phyloP scores from a whole-genome alignment of 2,888 invertebrate genomes.

The Hybos culiciformis region DNA sequence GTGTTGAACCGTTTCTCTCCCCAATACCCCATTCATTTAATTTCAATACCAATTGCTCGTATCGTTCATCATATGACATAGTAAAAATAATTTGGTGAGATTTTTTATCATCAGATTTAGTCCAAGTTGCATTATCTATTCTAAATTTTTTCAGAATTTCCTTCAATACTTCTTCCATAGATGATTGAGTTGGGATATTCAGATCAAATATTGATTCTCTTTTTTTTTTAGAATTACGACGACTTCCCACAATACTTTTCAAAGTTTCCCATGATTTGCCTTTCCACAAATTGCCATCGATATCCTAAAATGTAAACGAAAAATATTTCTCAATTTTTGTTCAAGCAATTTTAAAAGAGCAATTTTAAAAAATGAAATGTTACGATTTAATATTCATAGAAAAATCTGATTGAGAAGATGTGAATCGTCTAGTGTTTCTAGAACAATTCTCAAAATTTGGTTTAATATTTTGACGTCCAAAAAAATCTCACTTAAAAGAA shows the following conservation, averaged over 20 bases:
- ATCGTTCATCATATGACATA: slow-evolving; percentile 41
- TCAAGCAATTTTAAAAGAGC: too few species aligned
- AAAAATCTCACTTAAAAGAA: too few species aligned
- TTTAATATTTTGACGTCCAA: too few species aligned
- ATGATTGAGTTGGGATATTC: neutral
- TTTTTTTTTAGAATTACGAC: neutral
- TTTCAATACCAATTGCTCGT: slow-evolving; percentile 45
- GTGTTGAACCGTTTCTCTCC: slow-evolving; percentile 41
- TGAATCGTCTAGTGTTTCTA: too few species aligned
- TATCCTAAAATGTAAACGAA: too few species aligned
- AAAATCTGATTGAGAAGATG: too few species aligned
- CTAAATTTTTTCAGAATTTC: slow-evolving; percentile 40
- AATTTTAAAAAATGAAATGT: too few species aligned
- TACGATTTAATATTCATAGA: too few species aligned
- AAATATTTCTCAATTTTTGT: too few species aligned
- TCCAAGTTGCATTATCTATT: slow-evolving; percentile 45
- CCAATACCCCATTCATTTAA: slow-evolving; percentile 49
- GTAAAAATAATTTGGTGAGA: slow-evolving; percentile 46
- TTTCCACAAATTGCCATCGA: slow-evolving; percentile 33
- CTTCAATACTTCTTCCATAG: slow-evolving; percentile 36
- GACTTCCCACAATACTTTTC: neutral
- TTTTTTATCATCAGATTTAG: slow-evolving; percentile 37
- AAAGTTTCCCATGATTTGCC: neutral
- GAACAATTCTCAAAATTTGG: too few species aligned
- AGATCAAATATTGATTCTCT: neutral